Base-by-base conservation (phyloP, 2,797 vertebrate genomes). In the Holocentrus rufus region DNA sequence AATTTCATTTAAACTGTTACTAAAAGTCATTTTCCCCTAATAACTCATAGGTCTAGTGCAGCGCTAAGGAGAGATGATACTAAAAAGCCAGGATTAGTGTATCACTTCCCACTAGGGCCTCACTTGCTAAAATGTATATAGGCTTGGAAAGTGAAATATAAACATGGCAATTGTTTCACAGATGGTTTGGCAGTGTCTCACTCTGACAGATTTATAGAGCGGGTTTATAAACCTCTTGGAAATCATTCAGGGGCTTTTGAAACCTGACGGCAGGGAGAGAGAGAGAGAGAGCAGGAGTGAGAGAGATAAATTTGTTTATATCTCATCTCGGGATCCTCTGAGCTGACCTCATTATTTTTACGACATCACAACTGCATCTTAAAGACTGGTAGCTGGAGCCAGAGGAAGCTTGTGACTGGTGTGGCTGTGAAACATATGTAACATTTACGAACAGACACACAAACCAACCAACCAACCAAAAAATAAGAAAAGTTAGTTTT, bases 191-290 rank as follows among this genome's bases (percentile, higher is more conserved):
- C 30, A 1, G 50, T 22, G 84, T 77, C 77, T 88, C 68, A n/a
- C 63, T 54, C 50, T 27, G 73, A 84, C 68, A 89, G 89, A 92
- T 92, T 88, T 89, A 92, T 90, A 63, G 72, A 80, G 56, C 76
- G 74, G 67, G 79, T 88, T 86, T 79, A 76, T 54, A 77, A 81
- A 79, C 53, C 56, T 78, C 81, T 77, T 86, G 77, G 79, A 84
- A 90, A 82, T 86, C 85, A 87, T 81, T 90, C 82, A 83, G 75
- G 70, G 77, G 79, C 79, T 85, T 83, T 78, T 79, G 71, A 86
- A 78, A 79, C 44, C 66, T 44, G 65, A 54, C 65, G 71, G 68
- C 49, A 77, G 54, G 54, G 55, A 56, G 69, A 58, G 71, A 54
- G 39, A 17, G 15, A 23, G 55, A 46, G 61, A 4, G 18, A 15